Percentiles rank a stretch among this genome's conserved stretches.
phyloP scores from a whole-genome alignment of 2,113 vertebrate species.

The Neodon shergylaensis region DNA sequence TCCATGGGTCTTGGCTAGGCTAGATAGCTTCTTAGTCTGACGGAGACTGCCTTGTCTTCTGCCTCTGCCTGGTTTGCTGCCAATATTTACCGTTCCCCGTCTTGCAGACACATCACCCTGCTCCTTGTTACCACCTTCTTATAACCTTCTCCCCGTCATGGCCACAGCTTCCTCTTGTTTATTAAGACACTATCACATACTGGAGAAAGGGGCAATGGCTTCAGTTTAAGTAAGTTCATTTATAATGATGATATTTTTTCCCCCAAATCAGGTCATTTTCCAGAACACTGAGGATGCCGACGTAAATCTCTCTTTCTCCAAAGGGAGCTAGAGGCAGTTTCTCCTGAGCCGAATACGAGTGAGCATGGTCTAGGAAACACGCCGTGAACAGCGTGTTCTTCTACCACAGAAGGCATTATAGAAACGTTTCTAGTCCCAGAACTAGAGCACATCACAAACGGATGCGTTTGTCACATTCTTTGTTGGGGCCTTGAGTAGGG shows the following conservation, averaged over 20 bases:
- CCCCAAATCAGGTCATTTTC: not conserved
- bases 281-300: not conserved
- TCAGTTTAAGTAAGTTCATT: not conserved
- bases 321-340: not conserved
- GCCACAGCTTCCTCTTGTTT: not conserved
- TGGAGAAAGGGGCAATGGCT: not conserved
- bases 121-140: not conserved
- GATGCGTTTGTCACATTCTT: not conserved
- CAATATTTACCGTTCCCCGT: not conserved
- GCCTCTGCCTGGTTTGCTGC: not conserved
- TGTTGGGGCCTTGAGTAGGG: not conserved
- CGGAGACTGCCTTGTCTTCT: not conserved
- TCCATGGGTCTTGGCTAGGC: fast-evolving
- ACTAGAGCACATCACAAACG: not conserved
- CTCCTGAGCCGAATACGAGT: not conserved
- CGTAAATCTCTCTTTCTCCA: not conserved
- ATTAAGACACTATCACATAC: not conserved
- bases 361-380: not conserved
- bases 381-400: not conserved
- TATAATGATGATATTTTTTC: not conserved
- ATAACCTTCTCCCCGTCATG: not conserved
- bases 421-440: not conserved
- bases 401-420: not conserved
- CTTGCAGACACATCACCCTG: not conserved
- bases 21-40: not conserved